Conservation (phyloP, 2,797 vertebrate genomes). For the Anguilla marmorata region DNA sequence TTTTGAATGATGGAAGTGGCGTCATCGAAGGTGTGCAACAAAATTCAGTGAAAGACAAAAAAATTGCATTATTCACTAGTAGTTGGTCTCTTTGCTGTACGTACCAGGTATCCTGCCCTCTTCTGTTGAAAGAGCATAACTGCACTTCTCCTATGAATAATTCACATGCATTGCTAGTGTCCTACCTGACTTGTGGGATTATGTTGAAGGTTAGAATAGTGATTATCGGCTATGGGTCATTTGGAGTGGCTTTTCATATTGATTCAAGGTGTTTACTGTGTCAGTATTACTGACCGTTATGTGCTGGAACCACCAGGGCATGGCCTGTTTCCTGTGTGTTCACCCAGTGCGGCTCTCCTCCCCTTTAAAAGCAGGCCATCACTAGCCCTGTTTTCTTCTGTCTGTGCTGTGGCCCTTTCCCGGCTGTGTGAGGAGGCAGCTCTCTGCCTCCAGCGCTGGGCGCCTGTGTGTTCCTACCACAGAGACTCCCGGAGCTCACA, state of each 20-base stretch:
- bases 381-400: not conserved
- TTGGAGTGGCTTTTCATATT: slow-evolving; percentile 10
- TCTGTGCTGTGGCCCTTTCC: not conserved
- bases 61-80: not conserved
- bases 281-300: not conserved
- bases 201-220: not conserved
- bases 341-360: not conserved
- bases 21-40: not conserved
- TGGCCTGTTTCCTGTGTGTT: not conserved
- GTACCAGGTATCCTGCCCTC: slow-evolving; percentile 33
- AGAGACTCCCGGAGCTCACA: not conserved
- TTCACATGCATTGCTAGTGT: not conserved
- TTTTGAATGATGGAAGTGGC: not conserved
- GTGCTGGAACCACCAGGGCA: not conserved
- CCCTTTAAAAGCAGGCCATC: not conserved
- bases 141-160: slow-evolving; percentile 21
- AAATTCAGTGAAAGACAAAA: not conserved
- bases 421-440: not conserved
- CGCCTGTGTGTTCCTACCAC: not conserved
- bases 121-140: slow-evolving; percentile 33
- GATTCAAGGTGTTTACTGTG: not conserved
- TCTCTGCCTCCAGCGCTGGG: not conserved
- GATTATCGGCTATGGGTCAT: not conserved
- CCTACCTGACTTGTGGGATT: not conserved
- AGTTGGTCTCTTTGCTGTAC: slow-evolving; percentile 4